Conservation (phyloP, 2,888 invertebrate species). For the Nemotelus nigrinus region DNA sequence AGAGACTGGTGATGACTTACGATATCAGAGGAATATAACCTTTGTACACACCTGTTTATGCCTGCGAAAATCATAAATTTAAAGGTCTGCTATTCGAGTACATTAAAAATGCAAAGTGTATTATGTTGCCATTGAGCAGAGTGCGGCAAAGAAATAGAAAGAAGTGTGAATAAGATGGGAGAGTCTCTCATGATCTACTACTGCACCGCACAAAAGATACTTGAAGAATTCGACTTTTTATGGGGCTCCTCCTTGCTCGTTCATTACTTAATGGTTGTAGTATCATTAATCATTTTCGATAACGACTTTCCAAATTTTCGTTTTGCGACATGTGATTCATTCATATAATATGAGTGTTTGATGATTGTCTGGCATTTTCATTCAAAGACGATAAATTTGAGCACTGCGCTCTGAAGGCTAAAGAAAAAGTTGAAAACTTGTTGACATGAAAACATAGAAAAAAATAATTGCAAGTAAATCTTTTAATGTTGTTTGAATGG, state of each 20-base stretch:
- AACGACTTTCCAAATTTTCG: conserved; percentile 28
- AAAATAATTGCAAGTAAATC: too few species aligned
- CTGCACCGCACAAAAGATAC: background rate
- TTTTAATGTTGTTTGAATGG: too few species aligned
- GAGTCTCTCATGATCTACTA: background rate
- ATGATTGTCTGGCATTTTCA: too few species aligned
- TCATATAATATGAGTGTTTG: too few species aligned
- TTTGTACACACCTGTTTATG: conserved; percentile 38
- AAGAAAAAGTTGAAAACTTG: too few species aligned
- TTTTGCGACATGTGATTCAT: background rate
- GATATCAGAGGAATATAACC: conserved; percentile 31
- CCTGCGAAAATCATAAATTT: conserved; percentile 25
- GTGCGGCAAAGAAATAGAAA: background rate
- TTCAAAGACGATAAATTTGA: too few species aligned
- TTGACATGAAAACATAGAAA: too few species aligned
- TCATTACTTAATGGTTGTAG: conserved; percentile 39
- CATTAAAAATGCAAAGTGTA: conserved; percentile 42
- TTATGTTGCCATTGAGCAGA: conserved; percentile 21
- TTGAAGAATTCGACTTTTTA: conserved; percentile 20
- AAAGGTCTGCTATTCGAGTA: conserved; percentile 30
- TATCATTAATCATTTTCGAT: conserved; percentile 39
- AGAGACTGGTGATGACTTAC: conserved; percentile 30
- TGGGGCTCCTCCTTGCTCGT: background rate
- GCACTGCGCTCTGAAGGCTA: too few species aligned
- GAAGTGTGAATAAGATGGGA: background rate